Base-by-base conservation (phyloP, 2,113 vertebrate species). In the Psilopogon haemacephalus region DNA sequence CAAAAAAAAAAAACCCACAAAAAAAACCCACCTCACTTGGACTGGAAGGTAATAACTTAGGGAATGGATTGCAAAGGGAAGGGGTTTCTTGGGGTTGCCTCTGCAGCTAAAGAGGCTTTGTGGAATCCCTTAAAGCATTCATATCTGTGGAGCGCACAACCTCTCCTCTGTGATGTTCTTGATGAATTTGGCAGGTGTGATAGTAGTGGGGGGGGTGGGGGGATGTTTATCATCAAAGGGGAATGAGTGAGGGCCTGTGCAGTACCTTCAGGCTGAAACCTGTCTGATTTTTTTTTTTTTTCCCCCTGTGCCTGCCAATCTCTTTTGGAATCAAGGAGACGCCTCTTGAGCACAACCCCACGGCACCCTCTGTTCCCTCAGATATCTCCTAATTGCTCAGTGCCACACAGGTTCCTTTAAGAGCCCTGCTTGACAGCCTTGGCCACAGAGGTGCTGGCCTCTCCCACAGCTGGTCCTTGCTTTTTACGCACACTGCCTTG, bases 241-340 rank as follows among this genome's bases (percentile, higher is more conserved):
- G 93, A 95, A 96, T 95, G 84, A 94, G 91, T 94, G 96, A 96
- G 91, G 96, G 94, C 93, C 94, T 95, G 95, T 95, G 96, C 72
- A 4, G 93, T 96, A 94, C 93, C 95, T 96, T 96, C 93, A 92
- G 96, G 94, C 94, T 96, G 95, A 42, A 96, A 95, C 95, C 94
- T 96, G 95, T 94, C 96, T 95, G 96, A 96, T 96, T 96, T 87
- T 64, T 93, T 90, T 89, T 94, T 96, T 96, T 87, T 64, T 93
- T 90, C 91, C 95, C 93, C 95, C 91, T 94, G 59, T 59, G 94
- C 89, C 93, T 95, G 96, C 96, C 93, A 96, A 96, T 92, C 95
- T 95, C 91, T 91, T 42, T 7, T 95, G 93, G 95, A 96, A 96
- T 96, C 94, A 95, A 94, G 95, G 96, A 95, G 93, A 95, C 89